Evolutionary conservation across 2,113 vertebrate genomes (phyloP), one percentile per base, ranked within the genome.

Genomic region (Callionymus lyra): DNA sequence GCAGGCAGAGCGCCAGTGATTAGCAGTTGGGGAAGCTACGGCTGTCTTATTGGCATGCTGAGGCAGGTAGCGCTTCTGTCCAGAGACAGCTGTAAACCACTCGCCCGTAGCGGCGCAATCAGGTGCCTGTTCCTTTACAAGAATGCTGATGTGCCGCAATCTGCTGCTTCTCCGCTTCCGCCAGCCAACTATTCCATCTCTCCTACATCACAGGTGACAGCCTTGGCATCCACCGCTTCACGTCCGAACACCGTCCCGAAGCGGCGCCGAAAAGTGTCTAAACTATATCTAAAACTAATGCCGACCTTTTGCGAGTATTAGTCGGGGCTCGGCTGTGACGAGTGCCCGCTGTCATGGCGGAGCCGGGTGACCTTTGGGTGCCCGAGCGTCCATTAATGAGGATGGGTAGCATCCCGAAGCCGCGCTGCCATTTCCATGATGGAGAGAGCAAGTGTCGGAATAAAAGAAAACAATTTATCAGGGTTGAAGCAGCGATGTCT

Each of bases 31-130:
- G 84, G 82, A 65, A 68, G 59, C 77, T 71, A 77, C 82, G 86
- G 86, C 79, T 80, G 72, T 86, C 88, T 92, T 86, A 91, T 93
- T 94, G 95, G 89, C 80, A 95, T 96, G 87, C 92, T 83, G 83
- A 82, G 88, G 77, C 85, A 90, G 88, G 88, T 87, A 83, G 74
- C 61, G 11, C 74, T 86, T 85, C 76, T 88, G 90, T 87, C 90
- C 86, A 39, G 88, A 91, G 92, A 90, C 94, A 98, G 94, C 89
- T 97, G 95, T 88, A 90, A 89, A 88, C 74, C 92, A 96, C 86
- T 86, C 86, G 91, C 88, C 92, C 95, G 87, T 94, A 86, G 89
- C 88, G 87, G 86, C 84, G 47, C 94, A 92, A 93, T 90, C 92
- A 93, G 92, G 92, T 85, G 59, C 66, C 0, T 74, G 80, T 80